A percentile compares a stretch with the other conserved stretches of the same genome.
Conservation (phyloP, 1,140 invertebrate species). For the Tetramorium parvispinum region DNA sequence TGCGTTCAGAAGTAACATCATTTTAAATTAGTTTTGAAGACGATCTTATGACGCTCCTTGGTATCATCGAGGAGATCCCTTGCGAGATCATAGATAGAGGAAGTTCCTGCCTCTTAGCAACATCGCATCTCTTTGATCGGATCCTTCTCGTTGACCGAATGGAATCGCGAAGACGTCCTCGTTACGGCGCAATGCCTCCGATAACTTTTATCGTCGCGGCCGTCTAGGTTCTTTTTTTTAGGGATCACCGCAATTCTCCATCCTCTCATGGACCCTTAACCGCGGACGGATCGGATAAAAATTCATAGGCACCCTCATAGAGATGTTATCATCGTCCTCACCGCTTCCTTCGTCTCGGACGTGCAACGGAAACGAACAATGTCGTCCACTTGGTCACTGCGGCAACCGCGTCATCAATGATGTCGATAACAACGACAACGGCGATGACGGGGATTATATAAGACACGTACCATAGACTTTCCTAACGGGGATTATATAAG, state of each 20-base stretch:
- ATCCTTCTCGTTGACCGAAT: neutral
- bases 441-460: conserved; percentile 12
- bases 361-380: conserved; percentile 67
- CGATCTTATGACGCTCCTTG: neutral
- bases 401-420: conserved; percentile 34
- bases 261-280: conserved; percentile 46
- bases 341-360: conserved; percentile 61
- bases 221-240: conserved; percentile 53
- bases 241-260: conserved; percentile 63
- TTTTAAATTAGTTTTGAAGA: conserved; percentile 4
- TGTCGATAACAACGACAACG: conserved; percentile 36
- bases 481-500: conserved; percentile 16
- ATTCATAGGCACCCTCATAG: conserved; percentile 71
- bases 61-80: neutral
- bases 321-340: conserved; percentile 71
- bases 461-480: neutral
- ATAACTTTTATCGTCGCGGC: conserved; percentile 68
- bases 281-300: conserved; percentile 67
- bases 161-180: conserved; percentile 15
- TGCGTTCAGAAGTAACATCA: neutral
- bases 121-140: conserved; percentile 7
- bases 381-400: conserved; percentile 55
- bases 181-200: conserved; percentile 63
- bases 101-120: neutral
- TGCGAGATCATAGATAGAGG: conserved; percentile 13